phyloP scores from a whole-genome alignment of 2,113 vertebrate genomes.

The Hypomesus transpacificus region DNA sequence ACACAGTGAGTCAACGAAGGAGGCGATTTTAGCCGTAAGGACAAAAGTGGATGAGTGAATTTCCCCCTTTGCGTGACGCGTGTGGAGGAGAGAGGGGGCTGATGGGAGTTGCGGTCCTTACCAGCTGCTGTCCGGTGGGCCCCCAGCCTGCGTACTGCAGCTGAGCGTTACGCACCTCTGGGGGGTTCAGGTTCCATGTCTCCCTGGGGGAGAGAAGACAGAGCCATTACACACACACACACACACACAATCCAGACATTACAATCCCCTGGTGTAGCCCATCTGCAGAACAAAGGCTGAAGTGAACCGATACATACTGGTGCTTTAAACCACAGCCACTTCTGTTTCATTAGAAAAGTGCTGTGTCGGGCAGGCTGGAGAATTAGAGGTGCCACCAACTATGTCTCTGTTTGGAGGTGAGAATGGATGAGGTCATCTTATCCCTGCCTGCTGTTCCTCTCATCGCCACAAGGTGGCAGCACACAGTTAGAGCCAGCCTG shows the following conservation, averaged over 20 bases:
- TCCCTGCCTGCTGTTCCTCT: neutral
- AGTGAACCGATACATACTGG: slow-evolving; percentile 47
- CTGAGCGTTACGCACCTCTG: slow-evolving; percentile 89
- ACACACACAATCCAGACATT: neutral
- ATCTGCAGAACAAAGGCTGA: slow-evolving; percentile 34
- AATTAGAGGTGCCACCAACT: slow-evolving; percentile 48
- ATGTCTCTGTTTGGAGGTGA: slow-evolving; percentile 44
- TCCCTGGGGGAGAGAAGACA: slow-evolving; percentile 70
- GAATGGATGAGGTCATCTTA: slow-evolving; percentile 51
- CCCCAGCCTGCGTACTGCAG: slow-evolving; percentile 98
- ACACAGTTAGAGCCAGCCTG: slow-evolving; percentile 30
- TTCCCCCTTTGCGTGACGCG: too few species aligned
- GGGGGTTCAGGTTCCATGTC: slow-evolving; percentile 89
- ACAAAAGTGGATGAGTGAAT: neutral
- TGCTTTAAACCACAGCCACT: slow-evolving; percentile 32
- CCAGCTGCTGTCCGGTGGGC: slow-evolving; percentile 92
- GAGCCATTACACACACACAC: neutral
- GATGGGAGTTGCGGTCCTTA: slow-evolving; percentile 65
- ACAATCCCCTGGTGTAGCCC: slow-evolving; percentile 21
- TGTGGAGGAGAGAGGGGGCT: neutral
- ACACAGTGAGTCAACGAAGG: too few species aligned
- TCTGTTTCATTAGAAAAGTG: slow-evolving; percentile 42
- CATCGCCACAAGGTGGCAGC: slow-evolving; percentile 70
- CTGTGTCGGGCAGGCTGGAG: slow-evolving; percentile 42
- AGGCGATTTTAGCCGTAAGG: neutral